These are phyloP conservation scores for Timema podura DNA, from an alignment of 2,888 invertebrate species.

Conservation along the genomic window DNA sequence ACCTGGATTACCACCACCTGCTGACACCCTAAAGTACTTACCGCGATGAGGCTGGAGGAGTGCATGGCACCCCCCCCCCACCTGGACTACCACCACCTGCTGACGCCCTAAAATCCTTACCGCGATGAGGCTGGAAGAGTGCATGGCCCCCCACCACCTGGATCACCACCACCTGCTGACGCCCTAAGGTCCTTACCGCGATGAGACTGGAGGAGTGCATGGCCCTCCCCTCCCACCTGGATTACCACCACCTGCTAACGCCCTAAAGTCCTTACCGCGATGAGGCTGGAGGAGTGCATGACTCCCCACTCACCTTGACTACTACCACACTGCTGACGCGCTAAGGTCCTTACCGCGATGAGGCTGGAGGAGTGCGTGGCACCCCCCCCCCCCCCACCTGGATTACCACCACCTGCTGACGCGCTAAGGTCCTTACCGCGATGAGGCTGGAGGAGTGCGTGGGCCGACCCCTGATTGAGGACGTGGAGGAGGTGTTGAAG, in stretches of 20 bases:
- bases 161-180: background rate
- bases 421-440: conserved; percentile 50
- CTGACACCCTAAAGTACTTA: no score
- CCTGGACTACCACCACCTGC: no score
- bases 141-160: conserved; percentile 44
- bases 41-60: no score
- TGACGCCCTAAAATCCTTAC: background rate
- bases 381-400: background rate
- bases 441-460: conserved; percentile 59
- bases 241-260: background rate
- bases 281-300: conserved; percentile 57
- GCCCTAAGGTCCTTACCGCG: conserved; percentile 50
- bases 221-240: conserved; percentile 12
- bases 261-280: conserved; percentile 52
- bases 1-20: background rate
- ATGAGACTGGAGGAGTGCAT: conserved; percentile 59
- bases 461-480: conserved; percentile 15
- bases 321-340: background rate
- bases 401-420: background rate
- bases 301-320: no score
- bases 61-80: no score
- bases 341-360: conserved; percentile 53
- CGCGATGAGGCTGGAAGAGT: conserved; percentile 51
- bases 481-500: conserved; percentile 59
- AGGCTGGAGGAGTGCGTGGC: conserved; percentile 55